phyloP scores from a whole-genome alignment of 2,797 vertebrate species.

The Mallotus villosus region DNA sequence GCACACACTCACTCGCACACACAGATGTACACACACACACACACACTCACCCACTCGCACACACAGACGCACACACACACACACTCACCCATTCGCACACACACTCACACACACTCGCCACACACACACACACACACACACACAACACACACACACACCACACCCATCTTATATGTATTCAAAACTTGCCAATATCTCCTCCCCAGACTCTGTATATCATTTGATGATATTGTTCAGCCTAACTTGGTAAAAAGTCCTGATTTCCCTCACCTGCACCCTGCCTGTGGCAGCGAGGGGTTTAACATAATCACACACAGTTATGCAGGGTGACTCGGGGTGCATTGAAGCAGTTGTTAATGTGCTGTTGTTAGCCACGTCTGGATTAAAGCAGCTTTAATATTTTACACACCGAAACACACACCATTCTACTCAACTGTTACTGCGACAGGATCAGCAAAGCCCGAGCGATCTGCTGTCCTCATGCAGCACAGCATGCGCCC shows the following conservation, averaged over 20 bases:
- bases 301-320: constrained; percentile 9
- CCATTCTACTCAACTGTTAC: no score
- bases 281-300: not conserved
- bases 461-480: no score
- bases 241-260: not conserved
- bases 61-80: no score
- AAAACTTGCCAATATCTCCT: constrained; percentile 18
- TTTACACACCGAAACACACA: no score
- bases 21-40: no score
- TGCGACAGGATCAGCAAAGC: no score
- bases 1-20: no score
- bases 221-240: constrained; percentile 5
- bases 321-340: not conserved
- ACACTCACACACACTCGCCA: not conserved
- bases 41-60: no score
- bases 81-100: no score
- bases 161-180: constrained; percentile 24
- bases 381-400: not conserved
- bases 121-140: no score
- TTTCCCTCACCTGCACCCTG: not conserved
- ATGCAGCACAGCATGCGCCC: no score
- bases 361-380: not conserved
- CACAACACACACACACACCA: not conserved
- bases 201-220: not conserved
- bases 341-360: not conserved